These are phyloP conservation scores for Macrochelys suwanniensis DNA, from an alignment of 2,797 vertebrate species.

Conservation along the genomic window DNA sequence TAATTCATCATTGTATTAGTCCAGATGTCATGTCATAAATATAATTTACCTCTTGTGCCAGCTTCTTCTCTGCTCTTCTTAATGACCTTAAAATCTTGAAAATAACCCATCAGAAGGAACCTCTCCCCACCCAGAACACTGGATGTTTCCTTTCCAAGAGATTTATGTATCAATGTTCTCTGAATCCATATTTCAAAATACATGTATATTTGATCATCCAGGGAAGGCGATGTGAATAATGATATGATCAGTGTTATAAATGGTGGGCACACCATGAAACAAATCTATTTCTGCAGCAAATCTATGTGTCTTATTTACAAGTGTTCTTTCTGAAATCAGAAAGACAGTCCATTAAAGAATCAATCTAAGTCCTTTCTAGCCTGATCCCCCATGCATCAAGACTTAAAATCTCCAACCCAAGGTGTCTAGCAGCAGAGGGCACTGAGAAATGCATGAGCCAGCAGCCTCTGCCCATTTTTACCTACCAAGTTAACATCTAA, in stretches of 20 bases:
- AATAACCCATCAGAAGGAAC: constrained; percentile 28
- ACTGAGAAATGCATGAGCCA: background rate
- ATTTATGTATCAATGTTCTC: constrained; percentile 72
- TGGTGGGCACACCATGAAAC: constrained; percentile 27
- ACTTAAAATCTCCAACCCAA: background rate
- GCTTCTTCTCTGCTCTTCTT: constrained; percentile 31
- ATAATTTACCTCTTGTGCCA: background rate
- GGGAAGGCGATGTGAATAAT: constrained; percentile 75
- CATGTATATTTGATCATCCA: constrained; percentile 65
- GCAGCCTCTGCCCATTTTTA: background rate
- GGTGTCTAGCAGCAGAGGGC: background rate
- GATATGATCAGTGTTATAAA: constrained; percentile 73
- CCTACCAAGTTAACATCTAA: background rate
- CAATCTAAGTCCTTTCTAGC: background rate
- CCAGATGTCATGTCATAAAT: constrained; percentile 51
- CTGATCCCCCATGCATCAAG: background rate
- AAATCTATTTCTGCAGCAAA: constrained; percentile 58
- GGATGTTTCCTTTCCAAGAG: constrained; percentile 1
- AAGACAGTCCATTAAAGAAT: background rate
- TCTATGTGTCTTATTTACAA: constrained; percentile 35
- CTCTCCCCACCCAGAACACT: constrained; percentile 45
- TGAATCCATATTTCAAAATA: constrained; percentile 73
- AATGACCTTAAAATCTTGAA: constrained; percentile 22
- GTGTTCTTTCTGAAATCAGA: constrained; percentile 36
- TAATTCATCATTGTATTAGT: constrained; percentile 49